These are phyloP conservation scores for Gambusia yucatana DNA, from an alignment of 2,797 vertebrate species.

Conservation along the genomic window DNA sequence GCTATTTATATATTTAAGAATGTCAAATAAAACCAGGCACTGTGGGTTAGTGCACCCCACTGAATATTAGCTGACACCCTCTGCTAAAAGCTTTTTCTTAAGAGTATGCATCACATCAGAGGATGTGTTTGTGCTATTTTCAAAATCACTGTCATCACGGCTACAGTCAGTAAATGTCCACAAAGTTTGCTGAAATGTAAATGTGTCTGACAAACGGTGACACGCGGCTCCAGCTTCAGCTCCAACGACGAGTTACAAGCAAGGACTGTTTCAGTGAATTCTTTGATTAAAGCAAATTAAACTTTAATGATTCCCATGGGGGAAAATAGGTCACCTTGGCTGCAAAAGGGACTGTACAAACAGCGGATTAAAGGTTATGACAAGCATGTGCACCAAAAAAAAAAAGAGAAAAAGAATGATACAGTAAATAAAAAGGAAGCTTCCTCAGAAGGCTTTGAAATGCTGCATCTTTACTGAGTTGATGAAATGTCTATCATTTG, in stretches of 20 bases:
- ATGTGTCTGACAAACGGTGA: conserved; percentile 47
- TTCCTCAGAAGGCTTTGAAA: conserved; percentile 29
- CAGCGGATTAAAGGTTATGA: conserved; percentile 52
- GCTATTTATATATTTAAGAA: conserved; percentile 61
- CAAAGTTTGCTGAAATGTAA: conserved; percentile 48
- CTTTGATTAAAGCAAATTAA: conserved; percentile 65
- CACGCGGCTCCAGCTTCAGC: conserved; percentile 34
- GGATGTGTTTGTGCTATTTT: conserved; percentile 36
- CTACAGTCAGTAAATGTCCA: conserved; percentile 34
- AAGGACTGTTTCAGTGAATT: conserved; percentile 38
- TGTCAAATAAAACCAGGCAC: conserved; percentile 63
- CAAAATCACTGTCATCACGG: conserved; percentile 41
- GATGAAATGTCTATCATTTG: conserved; percentile 32
- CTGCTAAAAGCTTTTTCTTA: conserved; percentile 48
- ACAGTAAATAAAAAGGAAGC: conserved; percentile 24
- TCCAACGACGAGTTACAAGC: conserved; percentile 41
- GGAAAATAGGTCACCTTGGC: conserved; percentile 59
- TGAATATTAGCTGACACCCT: conserved; percentile 61
- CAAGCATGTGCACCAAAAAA: conserved; percentile 33
- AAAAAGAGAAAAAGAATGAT: conserved; percentile 19
- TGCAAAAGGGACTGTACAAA: conserved; percentile 52
- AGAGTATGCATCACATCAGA: conserved; percentile 34
- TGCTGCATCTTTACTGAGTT: conserved; percentile 12
- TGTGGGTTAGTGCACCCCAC: conserved; percentile 63
- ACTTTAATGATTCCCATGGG: conserved; percentile 63